Percentiles rank a stretch among this genome's conserved stretches.
Conservation (phyloP, 2,113 vertebrate genomes). For the Apteryx mantelli region DNA sequence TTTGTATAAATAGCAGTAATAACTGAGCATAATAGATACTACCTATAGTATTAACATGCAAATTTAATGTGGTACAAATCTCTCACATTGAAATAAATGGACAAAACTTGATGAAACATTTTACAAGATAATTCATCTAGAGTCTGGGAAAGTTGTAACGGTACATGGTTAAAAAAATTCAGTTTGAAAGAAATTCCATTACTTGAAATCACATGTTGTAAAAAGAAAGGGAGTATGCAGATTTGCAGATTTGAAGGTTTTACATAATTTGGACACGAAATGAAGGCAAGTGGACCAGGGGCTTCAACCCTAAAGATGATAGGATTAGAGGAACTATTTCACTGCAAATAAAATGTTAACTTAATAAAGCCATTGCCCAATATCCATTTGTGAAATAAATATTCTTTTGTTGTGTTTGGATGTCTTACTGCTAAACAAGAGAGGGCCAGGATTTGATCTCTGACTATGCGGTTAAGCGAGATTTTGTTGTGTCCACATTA, state of each 20-base stretch:
- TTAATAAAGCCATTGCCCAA: not conserved
- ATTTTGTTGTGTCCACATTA: slow-evolving; percentile 45
- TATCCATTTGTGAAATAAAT: not conserved
- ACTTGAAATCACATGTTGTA: not conserved
- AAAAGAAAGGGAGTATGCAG: not conserved
- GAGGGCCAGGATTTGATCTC: not conserved
- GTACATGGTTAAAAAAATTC: not conserved
- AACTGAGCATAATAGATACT: not conserved
- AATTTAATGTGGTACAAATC: not conserved
- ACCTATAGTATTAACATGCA: not conserved
- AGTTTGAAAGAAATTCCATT: not conserved
- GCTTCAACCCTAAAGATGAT: not conserved
- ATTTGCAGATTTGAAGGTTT: not conserved
- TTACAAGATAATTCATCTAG: not conserved
- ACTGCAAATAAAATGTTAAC: not conserved
- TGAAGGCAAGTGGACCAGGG: not conserved
- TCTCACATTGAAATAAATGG: not conserved
- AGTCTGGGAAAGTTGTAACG: not conserved
- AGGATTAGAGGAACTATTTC: not conserved
- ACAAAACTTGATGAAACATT: not conserved
- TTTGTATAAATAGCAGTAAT: not conserved
- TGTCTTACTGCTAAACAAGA: not conserved
- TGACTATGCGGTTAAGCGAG: not conserved
- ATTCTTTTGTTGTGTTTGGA: not conserved
- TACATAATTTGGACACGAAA: not conserved